Evolutionary conservation across 2,797 vertebrate genomes (phyloP), one percentile per base, ranked within the genome.

Genomic region (Hemibagrus guttatus): DNA sequence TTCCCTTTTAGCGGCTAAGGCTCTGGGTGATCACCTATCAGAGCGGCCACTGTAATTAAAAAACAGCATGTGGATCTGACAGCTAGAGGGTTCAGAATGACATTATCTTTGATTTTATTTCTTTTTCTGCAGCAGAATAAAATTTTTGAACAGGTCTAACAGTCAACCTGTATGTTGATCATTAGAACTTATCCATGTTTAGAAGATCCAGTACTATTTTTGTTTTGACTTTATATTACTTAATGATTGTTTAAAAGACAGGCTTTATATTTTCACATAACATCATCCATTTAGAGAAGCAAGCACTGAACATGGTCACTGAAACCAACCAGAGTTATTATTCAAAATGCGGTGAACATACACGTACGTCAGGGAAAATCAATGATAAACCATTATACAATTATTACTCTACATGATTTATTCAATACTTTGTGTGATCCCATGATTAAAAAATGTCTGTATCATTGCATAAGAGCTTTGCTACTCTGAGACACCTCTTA

Each of bases 21-120:
- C 63, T 84, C 58, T 78, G 56, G 84, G 69, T 86, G 64, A 46
- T 82, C 66, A 84, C 68, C 46, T 69, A 78, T 49, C 71, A 59
- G 69, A 87, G n/a, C 68, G 78, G 68, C 35, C 74, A 84, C 52
- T 86, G 82, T 52, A 85, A 89, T 83, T 56, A 89, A 87, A 59
- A 86, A 86, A 85, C 66, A 90, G 61, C 85, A 85, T 71, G 56
- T 84, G 84, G 64, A 80, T 63, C 46, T 16, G 69, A 79, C 61
- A 83, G 78, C 72, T 59, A 58, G 66, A 56, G 63, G 42, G 81
- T 42, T 23, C 12, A 19, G 64, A 78, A 83, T 78, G 49, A 87
- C 80, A 84, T 83, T 83, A 76, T 76, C 46, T 85, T 84, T 89
- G 75, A 88, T 83, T 86, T 89, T 83, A 17, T 64, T 85, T 84